Base-by-base conservation (phyloP, 2,797 vertebrate genomes). In the Eidolon dupreanum region DNA sequence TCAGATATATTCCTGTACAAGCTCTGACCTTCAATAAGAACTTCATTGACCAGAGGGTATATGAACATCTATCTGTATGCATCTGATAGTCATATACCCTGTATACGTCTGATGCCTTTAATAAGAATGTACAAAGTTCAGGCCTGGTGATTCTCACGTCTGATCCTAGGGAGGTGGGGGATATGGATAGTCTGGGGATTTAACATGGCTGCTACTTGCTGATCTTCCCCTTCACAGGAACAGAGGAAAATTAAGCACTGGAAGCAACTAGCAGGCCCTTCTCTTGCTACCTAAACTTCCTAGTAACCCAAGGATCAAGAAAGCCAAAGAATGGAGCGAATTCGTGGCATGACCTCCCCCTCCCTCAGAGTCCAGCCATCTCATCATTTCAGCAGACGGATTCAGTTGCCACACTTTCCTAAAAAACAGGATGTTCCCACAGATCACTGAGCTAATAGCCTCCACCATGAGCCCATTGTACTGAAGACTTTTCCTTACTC, bases 1-100 rank as follows among this genome's bases (percentile, higher is more conserved):
- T 94, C 55, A 77, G n/a, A 33, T 70, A 2, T 57, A 71, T 93
- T 95, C 84, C 28, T 81, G 19, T 41, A 19, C 12, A 13, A 66
- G 9, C 12, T 53, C 75, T 43, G 43, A 70, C 53, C 61, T 59
- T 88, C 49, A 74, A 57, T 57, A 70, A 86, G n/a, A 85, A 51
- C 41, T 61, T 61, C 28, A 12, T 31, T 61, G 12, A 31, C 5
- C 28, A 61, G 59, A 61, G 24, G 59, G 12, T 13, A 15, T 15
- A 61, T 61, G 59, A 61, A 28, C 26, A 59, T 28, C 57, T 59
- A 59, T 59, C 57, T 59, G 26, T 28, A 59, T 28, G 57, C 57
- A 26, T 59, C 57, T 59, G 57, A 59, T 59, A 26, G 26, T 28
- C 57, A 59, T 59, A 59, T 59, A 24, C 26, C 57, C 57, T 28